A percentile compares a stretch with the other conserved stretches of the same genome.
phyloP scores from a whole-genome alignment of 2,888 invertebrate species.

The Rapana venosa region DNA sequence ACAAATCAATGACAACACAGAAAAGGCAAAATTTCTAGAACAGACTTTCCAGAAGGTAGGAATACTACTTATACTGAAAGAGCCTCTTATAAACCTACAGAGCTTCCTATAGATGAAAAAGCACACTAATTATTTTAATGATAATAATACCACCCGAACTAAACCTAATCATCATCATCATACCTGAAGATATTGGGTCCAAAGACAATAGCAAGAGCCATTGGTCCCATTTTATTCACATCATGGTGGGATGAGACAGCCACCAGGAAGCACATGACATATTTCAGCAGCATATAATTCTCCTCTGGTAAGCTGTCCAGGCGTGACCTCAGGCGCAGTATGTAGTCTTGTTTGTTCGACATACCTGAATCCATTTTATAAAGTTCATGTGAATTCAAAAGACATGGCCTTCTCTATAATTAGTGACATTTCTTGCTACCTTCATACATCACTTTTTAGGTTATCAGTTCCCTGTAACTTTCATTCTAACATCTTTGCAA shows the following conservation, averaged over 20 bases:
- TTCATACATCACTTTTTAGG: too few relatives aligned
- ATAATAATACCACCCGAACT: not conserved
- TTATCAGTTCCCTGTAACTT: too few relatives aligned
- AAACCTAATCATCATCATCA: not conserved
- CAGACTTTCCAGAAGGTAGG: too few relatives aligned
- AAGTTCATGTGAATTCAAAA: too few relatives aligned
- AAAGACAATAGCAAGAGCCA: slow-evolving; percentile 79
- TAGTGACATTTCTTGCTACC: too few relatives aligned
- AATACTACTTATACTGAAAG: too few relatives aligned
- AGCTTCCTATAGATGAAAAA: not conserved
- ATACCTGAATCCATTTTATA: not conserved
- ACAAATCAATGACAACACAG: too few relatives aligned
- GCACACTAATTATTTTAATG: not conserved
- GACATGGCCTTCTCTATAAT: too few relatives aligned
- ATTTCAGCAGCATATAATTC: slow-evolving; percentile 78
- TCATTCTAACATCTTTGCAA: too few relatives aligned
- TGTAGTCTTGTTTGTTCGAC: slow-evolving; percentile 34
- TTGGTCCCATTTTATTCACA: slow-evolving; percentile 78
- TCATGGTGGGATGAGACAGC: slow-evolving; percentile 77
- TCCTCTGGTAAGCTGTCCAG: slow-evolving; percentile 77
- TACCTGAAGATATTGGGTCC: slow-evolving; percentile 79
- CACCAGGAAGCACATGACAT: slow-evolving; percentile 78
- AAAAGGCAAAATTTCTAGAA: too few relatives aligned
- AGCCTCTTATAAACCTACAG: too few relatives aligned
- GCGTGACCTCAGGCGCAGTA: slow-evolving; percentile 62